Conservation (phyloP, 2,797 vertebrate genomes). For the Rhabdomys pumilio region DNA sequence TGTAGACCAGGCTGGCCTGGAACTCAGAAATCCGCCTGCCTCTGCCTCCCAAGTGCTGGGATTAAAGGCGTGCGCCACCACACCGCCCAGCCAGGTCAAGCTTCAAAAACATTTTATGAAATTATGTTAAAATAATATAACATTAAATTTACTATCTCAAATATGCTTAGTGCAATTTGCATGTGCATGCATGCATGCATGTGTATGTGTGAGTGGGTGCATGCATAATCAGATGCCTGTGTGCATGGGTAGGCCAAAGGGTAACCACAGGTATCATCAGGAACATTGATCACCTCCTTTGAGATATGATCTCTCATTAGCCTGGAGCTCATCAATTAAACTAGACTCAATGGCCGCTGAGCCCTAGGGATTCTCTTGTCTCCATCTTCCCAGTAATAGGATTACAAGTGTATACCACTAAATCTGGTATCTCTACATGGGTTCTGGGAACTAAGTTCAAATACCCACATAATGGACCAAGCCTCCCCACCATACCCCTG, state of each 20-base stretch:
- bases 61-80: too few species aligned
- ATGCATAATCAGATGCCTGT: background rate
- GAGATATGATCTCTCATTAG: background rate
- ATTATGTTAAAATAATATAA: background rate
- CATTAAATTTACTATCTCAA: background rate
- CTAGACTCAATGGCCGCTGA: background rate
- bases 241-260: background rate
- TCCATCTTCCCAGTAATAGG: background rate
- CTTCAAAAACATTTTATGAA: background rate
- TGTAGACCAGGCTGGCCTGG: too few species aligned
- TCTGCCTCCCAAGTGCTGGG: too few species aligned
- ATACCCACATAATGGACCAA: background rate
- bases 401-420: background rate
- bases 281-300: background rate
- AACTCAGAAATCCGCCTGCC: too few species aligned
- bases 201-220: background rate
- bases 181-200: background rate
- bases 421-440: background rate
- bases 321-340: background rate
- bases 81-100: background rate
- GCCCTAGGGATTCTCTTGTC: background rate
- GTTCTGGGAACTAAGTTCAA: background rate
- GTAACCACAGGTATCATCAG: background rate
- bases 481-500: background rate
- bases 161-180: background rate